Evolutionary conservation across 2,797 vertebrate species (phyloP).

Genomic region (Masticophis lateralis): DNA sequence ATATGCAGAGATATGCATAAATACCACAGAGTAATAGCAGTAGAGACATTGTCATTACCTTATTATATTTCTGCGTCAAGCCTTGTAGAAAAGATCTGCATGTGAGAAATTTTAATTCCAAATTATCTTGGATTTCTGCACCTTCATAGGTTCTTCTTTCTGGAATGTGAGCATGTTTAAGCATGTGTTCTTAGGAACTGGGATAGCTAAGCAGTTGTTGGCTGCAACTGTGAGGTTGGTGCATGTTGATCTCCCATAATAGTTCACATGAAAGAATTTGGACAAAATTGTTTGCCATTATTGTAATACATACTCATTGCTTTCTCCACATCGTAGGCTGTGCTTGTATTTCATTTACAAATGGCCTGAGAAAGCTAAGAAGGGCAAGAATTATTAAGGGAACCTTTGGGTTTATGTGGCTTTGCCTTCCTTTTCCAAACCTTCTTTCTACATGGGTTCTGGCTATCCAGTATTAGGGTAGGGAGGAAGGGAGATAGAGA

Average conservation of each 20-base stretch:
- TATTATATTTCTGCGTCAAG: neutral
- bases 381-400: neutral
- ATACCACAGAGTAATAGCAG: conserved; percentile 8
- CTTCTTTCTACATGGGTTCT: neutral
- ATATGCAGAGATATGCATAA: neutral
- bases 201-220: neutral
- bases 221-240: neutral
- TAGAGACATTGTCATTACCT: conserved; percentile 18
- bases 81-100: conserved; percentile 17
- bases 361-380: neutral
- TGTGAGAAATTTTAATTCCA: conserved; percentile 48
- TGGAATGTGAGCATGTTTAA: conserved; percentile 28
- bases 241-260: neutral
- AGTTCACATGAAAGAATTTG: conserved; percentile 8
- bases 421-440: neutral
- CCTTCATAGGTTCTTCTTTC: conserved; percentile 25
- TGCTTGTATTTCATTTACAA: neutral
- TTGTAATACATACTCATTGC: neutral
- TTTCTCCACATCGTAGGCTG: neutral
- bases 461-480: neutral
- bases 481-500: neutral
- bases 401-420: neutral
- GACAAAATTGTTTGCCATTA: neutral
- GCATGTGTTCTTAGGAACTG: conserved; percentile 8
- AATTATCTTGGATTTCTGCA: conserved; percentile 39